Base-by-base conservation (phyloP, 2,113 vertebrate genomes). In the Sinocyclocheilus rhinocerous region DNA sequence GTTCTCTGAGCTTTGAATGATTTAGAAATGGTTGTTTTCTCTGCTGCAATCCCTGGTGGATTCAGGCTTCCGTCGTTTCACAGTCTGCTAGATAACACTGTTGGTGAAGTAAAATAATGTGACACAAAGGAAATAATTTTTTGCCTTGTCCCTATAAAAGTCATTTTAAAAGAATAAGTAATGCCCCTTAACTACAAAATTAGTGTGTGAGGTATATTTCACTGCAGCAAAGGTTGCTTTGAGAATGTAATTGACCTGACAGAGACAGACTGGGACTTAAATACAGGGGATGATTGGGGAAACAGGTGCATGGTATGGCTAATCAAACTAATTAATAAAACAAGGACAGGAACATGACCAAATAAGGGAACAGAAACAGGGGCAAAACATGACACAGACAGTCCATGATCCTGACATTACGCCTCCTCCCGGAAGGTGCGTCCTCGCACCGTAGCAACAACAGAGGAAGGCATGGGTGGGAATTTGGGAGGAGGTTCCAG, bases 1-100 rank as follows among this genome's bases (percentile, higher is more conserved):
- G 84, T 85, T 85, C 63, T 83, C 63, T 29, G 29, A 88, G 80
- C 80, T 70, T 59, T 83, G 42, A 85, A 83, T 76, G 63, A 83
- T 83, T 86, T 84, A 76, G 39, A 76, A 84, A 45, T 3, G 20
- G 57, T 80, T 85, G 70, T 79, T 88, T 88, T 86, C 55, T 65
- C n/a, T 75, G 36, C 55, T 50, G n/a, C 80, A 73, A 39, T 72
- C 75, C 81, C 84, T 42, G 26, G 50, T 86, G 85, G n/a, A 76
- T 84, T 80, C n/a, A 79, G 26, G 61, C 52, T 39, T 52, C 50
- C 20, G 18, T 78, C 79, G 85, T 69, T 86, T 84, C 65, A 76
- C 77, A 75, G 75, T 72, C 45, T 85, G 24, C 72, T 61, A 83
- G 48, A 65, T 81, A 67, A 45, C 45, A 85, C 20, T 72, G 39